Evolutionary conservation across 2,888 invertebrate species (phyloP), one percentile per base, ranked within the genome.

Genomic region (Polia nebulosa): DNA sequence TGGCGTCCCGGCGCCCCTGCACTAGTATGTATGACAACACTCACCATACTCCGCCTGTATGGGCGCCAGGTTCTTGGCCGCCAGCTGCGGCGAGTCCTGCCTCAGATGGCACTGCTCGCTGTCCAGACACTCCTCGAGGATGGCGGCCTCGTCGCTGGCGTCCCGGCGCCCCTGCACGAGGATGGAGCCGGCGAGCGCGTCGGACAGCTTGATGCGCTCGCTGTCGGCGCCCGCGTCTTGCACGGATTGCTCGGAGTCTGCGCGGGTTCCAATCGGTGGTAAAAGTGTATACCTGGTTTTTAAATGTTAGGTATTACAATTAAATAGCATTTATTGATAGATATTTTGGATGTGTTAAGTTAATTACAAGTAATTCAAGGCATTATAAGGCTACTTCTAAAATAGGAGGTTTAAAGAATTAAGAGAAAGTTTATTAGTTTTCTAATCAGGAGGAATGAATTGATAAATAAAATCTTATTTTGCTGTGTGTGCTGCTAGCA

Each of bases 251-350:
- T 8, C 17, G 15, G 32, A 1, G 2, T 17, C n/a, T 1, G 41
- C 75, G n/a, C 91, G 75, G 0, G 87, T 70, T 25, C 88, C 90
- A 36, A 93, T 90, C 0, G 94, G 93, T 6, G 94, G 95, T 72
- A 93, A 89, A 39, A 94, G 85, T 0, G 92, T 88, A 83, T 92
- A 93, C 6, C 68, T 69, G 27, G 0, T 0, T 0, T n/a, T 0
- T 0, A 2, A 2, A 47, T 9, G 3, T n/a, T 13, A 22, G 2
- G 44, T 4, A n/a, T 44, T 22, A 39, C 5, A 1, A 39, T 36
- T 36, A 13, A 36, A 36, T 36, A 36, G 13, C n/a, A n/a, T n/a
- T n/a, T n/a, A n/a, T n/a, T n/a, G n/a, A n/a, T n/a, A n/a, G n/a
- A n/a, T n/a, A n/a, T n/a, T n/a, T n/a, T n/a, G n/a, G n/a, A n/a